A percentile compares a stretch with the other conserved stretches of the same genome.
Conservation (phyloP, 2,888 invertebrate genomes). For the Melanophora roralis region DNA sequence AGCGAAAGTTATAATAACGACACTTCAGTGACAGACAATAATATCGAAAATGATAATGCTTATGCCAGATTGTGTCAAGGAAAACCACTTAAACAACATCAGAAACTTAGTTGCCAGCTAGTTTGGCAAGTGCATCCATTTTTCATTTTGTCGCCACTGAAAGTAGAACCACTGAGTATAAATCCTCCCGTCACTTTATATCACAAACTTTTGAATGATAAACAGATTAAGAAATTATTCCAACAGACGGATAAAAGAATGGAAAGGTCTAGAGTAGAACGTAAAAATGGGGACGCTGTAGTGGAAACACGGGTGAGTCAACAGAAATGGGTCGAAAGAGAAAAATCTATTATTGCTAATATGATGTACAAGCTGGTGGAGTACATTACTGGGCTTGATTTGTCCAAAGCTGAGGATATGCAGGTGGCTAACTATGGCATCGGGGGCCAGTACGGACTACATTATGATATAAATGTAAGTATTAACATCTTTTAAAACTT, state of each 20-base stretch:
- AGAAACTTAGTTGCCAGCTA: slow-evolving; percentile 60
- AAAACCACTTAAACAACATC: slow-evolving; percentile 18
- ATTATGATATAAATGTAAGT: slow-evolving; percentile 87
- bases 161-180: slow-evolving; percentile 85
- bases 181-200: slow-evolving; percentile 89
- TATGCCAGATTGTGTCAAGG: slow-evolving; percentile 67
- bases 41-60: not conserved
- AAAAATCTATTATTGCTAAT: slow-evolving; percentile 53
- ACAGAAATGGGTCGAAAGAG: slow-evolving; percentile 66
- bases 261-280: slow-evolving; percentile 61
- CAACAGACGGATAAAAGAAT: slow-evolving; percentile 19
- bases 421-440: slow-evolving; percentile 99
- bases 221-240: slow-evolving; percentile 83
- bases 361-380: slow-evolving; percentile 70
- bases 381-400: slow-evolving; percentile 89
- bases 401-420: slow-evolving; percentile 91
- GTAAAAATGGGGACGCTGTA: not conserved
- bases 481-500: no score
- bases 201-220: slow-evolving; percentile 89
- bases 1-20: no score
- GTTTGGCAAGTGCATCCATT: slow-evolving; percentile 79
- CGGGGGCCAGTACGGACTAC: slow-evolving; percentile 98
- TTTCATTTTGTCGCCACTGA: slow-evolving; percentile 86
- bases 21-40: not conserved
- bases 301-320: slow-evolving; percentile 67